phyloP scores from a whole-genome alignment of 2,797 vertebrate species.

The Sandelia bainsii region DNA sequence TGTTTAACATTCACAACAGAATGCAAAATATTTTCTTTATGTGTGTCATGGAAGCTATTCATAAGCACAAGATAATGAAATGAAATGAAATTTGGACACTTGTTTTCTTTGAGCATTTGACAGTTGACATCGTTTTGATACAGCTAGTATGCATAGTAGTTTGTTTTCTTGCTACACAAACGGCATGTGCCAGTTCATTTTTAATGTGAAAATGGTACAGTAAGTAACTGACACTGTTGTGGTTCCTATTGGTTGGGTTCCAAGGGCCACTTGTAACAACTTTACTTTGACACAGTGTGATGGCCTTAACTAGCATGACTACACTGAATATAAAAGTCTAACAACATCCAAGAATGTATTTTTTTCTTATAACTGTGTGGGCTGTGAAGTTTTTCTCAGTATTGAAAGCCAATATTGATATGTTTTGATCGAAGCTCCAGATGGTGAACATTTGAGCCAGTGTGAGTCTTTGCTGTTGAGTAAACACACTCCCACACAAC shows the following conservation, averaged over 20 bases:
- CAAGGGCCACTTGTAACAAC: neutral
- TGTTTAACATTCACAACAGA: slow-evolving; percentile 22
- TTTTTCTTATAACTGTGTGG: slow-evolving; percentile 43
- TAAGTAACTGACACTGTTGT: neutral
- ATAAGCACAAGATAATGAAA: no score
- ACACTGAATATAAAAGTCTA: slow-evolving; percentile 1
- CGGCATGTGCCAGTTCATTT: no score
- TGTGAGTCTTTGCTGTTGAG: slow-evolving; percentile 16
- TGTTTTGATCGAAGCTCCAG: slow-evolving; percentile 65
- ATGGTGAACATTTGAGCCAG: slow-evolving; percentile 41
- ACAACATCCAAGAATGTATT: slow-evolving; percentile 27
- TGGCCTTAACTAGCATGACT: slow-evolving; percentile 1
- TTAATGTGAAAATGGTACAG: neutral
- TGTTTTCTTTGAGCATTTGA: no score
- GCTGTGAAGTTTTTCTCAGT: slow-evolving; percentile 16
- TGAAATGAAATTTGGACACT: no score
- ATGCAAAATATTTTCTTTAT: no score
- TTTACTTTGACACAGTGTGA: neutral
- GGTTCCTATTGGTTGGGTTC: neutral
- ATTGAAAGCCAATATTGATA: slow-evolving; percentile 37
- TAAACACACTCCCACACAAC: slow-evolving; percentile 43
- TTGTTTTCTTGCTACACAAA: no score
- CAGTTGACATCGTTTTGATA: no score
- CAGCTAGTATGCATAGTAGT: no score
- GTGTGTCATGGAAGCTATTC: no score